These are phyloP conservation scores for Ascidia mentula DNA, from an alignment of 23 tunicate genomes.

Conservation along the genomic window DNA sequence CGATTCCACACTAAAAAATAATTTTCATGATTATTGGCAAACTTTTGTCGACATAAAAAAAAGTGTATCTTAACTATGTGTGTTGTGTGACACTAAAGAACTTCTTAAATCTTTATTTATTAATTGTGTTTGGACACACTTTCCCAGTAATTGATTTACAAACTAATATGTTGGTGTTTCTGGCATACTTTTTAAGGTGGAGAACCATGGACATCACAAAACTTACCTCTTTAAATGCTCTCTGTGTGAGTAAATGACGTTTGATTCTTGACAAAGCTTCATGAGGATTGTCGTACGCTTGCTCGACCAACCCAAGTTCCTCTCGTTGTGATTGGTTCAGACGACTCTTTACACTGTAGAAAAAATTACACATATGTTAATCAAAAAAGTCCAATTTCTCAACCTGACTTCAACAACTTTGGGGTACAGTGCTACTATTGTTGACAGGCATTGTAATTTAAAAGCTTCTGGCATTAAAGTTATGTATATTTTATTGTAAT, in stretches of 20 bases:
- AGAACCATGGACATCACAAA: background rate
- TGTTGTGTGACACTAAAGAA: too few relatives aligned
- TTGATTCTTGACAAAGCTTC: slow-evolving; percentile 99
- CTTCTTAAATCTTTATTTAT: too few relatives aligned
- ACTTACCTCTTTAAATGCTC: slow-evolving; percentile 98
- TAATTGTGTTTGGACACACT: too few relatives aligned
- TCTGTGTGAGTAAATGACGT: slow-evolving; percentile 97
- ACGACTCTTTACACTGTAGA: slow-evolving; percentile 89
- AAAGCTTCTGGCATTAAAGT: background rate
- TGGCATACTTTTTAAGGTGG: too few relatives aligned
- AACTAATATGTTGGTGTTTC: too few relatives aligned
- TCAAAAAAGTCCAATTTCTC: background rate
- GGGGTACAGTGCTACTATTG: too few relatives aligned
- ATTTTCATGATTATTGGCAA: too few relatives aligned
- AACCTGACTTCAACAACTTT: too few relatives aligned
- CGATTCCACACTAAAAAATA: slow-evolving; percentile 84
- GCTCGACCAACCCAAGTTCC: slow-evolving; percentile 95
- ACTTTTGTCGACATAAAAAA: too few relatives aligned
- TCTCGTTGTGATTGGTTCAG: slow-evolving; percentile 98
- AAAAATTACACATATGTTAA: background rate
- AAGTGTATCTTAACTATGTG: too few relatives aligned
- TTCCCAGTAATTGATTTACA: too few relatives aligned
- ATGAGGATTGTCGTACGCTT: slow-evolving; percentile 99
- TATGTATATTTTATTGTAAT: background rate
- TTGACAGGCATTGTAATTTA: background rate